phyloP scores from a whole-genome alignment of 2,888 invertebrate genomes.

The Macropis europaea region DNA sequence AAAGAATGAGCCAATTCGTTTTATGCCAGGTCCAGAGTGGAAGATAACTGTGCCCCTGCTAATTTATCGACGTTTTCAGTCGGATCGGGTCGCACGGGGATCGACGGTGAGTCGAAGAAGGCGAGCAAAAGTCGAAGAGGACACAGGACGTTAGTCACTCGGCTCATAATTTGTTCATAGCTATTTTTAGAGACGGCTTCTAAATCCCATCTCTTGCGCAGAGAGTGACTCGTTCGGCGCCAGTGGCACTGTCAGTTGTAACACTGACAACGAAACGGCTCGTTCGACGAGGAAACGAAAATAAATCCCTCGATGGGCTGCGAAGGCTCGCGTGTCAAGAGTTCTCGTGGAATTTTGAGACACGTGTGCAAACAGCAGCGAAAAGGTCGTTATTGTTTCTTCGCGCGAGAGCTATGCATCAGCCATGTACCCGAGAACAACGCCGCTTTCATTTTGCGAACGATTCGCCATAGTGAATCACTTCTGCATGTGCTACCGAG shows the following conservation, averaged over 20 bases:
- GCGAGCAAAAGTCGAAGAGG: slow-evolving; percentile 10
- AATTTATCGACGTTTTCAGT: slow-evolving; percentile 63
- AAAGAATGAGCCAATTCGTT: slow-evolving; percentile 14
- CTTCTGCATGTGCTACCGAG: not conserved
- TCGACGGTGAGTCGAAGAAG: slow-evolving; percentile 49
- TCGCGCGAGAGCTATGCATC: not conserved
- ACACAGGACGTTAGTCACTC: slow-evolving; percentile 64
- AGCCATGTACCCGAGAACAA: too few relatives aligned
- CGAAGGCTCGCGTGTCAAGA: slow-evolving; percentile 34
- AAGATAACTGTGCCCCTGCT: slow-evolving; percentile 22
- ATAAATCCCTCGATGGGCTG: slow-evolving; percentile 57
- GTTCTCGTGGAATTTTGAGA: slow-evolving; percentile 38
- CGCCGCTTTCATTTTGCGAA: not conserved
- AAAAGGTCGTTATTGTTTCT: slow-evolving; percentile 38
- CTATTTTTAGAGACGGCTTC: slow-evolving; percentile 67
- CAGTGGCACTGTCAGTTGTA: slow-evolving; percentile 47
- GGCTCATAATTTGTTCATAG: slow-evolving; percentile 71
- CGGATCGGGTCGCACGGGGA: slow-evolving; percentile 40
- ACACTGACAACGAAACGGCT: slow-evolving; percentile 56
- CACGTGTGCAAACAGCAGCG: slow-evolving; percentile 59
- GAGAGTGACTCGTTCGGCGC: slow-evolving; percentile 56
- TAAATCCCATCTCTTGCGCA: slow-evolving; percentile 29
- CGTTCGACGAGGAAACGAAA: slow-evolving; percentile 57
- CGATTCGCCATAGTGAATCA: slow-evolving; percentile 10
- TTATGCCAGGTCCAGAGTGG: not conserved